Base-by-base conservation (phyloP, 2,113 vertebrate genomes). In the Spea bombifrons region DNA sequence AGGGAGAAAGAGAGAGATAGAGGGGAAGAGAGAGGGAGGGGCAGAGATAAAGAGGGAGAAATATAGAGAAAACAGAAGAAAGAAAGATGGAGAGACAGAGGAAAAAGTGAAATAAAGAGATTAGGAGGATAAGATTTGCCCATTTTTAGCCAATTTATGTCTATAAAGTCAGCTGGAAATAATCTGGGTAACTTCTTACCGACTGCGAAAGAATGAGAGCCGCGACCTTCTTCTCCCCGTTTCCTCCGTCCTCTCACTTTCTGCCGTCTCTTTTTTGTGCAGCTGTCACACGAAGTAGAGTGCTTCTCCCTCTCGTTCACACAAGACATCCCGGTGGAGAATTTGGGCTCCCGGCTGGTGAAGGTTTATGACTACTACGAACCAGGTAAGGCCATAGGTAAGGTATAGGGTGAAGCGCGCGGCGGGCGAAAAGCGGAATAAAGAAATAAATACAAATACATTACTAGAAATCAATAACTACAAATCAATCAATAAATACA, bases 361-460 rank as follows among this genome's bases (percentile, higher is more conserved):
- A 77, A 59, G 75, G 53, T 63, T 15, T 61, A 59, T 55, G 66
- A 69, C 52, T 76, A 69, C 30, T 76, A 76, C 7, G 9, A 57
- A 10, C 15, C 50, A 76, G 75, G 75, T 76, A 71, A n/a, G 5
- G 8, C 8, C 13, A 45, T n/a, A n/a, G n/a, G n/a, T n/a, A n/a
- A n/a, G n/a, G n/a, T n/a, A n/a, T n/a, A n/a, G n/a, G n/a, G n/a
- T n/a, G n/a, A n/a, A n/a, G n/a, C n/a, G n/a, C n/a, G n/a, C n/a
- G n/a, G n/a, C n/a, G n/a, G n/a, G n/a, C n/a, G n/a, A n/a, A n/a
- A n/a, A n/a, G n/a, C n/a, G n/a, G n/a, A n/a, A n/a, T n/a, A n/a
- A n/a, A n/a, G 8, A 12, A 12, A 7, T 4, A 10, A 46, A 67
- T 44, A 12, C 10, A 46, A 10, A 44, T 43, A 67, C 44, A 30